A percentile compares a stretch with the other conserved stretches of the same genome.
These are phyloP conservation scores for Pyrocephalus nanus DNA, from an alignment of 2,797 vertebrate species.

Conservation along the genomic window DNA sequence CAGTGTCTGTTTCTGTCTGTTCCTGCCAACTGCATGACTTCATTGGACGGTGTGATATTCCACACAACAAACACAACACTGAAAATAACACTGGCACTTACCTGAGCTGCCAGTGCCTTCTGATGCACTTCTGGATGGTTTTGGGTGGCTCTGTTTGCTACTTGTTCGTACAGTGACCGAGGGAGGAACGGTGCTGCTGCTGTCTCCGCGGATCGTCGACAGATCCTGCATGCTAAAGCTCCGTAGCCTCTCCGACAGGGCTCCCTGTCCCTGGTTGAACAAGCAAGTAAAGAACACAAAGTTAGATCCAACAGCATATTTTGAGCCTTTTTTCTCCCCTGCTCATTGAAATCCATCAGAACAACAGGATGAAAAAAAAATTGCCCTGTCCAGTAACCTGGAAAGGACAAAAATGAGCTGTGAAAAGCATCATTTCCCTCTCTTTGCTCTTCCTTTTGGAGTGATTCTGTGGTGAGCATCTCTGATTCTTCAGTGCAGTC, in stretches of 20 bases:
- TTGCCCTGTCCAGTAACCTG: not conserved
- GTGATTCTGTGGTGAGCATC: not conserved
- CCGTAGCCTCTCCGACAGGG: slow-evolving; percentile 93
- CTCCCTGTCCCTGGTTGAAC: slow-evolving; percentile 88
- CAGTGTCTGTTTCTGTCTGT: not conserved
- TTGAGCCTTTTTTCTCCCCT: not conserved
- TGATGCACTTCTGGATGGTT: slow-evolving; percentile 88
- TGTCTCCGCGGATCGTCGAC: slow-evolving; percentile 87
- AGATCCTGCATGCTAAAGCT: slow-evolving; percentile 99
- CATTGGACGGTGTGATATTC: not conserved
- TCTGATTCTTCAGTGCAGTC: not conserved
- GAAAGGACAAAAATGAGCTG: not conserved
- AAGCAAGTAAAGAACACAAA: not conserved
- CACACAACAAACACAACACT: not conserved
- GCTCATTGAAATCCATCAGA: not conserved
- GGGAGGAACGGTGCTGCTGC: slow-evolving; percentile 59
- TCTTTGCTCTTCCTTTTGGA: not conserved
- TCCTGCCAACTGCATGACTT: not conserved
- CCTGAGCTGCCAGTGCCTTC: slow-evolving; percentile 85
- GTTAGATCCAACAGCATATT: not conserved
- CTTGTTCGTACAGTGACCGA: slow-evolving; percentile 76
- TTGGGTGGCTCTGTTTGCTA: slow-evolving; percentile 83
- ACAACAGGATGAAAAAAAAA: not conserved
- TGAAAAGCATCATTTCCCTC: not conserved
- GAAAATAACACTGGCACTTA: slow-evolving; percentile 40